Conservation (phyloP, 2,888 invertebrate species). For the Nymphalis c-album region DNA sequence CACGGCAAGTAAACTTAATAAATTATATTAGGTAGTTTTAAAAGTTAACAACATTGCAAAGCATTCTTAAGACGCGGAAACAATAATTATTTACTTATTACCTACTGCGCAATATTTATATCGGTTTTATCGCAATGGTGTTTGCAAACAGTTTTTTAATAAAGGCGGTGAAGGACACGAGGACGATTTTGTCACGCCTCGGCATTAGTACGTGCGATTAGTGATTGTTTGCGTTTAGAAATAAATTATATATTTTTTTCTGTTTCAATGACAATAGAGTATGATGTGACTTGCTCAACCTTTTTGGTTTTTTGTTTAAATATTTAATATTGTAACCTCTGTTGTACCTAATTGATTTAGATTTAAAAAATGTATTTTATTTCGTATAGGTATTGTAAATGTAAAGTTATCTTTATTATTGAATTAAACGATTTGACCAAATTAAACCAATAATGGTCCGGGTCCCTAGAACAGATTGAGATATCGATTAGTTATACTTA, state of each 20-base stretch:
- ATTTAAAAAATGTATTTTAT: too few relatives aligned
- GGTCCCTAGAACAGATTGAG: neutral
- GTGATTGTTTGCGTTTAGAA: slow-evolving; percentile 21
- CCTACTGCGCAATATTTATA: slow-evolving; percentile 31
- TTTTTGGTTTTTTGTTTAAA: too few relatives aligned
- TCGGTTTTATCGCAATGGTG: slow-evolving; percentile 49
- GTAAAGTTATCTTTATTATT: too few relatives aligned
- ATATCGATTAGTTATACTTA: slow-evolving; percentile 4
- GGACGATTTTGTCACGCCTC: slow-evolving; percentile 44
- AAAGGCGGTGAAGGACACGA: slow-evolving; percentile 49
- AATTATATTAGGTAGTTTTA: neutral
- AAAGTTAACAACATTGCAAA: slow-evolving; percentile 1
- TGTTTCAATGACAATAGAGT: too few relatives aligned
- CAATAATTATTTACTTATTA: slow-evolving; percentile 22
- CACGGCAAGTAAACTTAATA: too few relatives aligned
- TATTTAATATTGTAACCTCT: too few relatives aligned
- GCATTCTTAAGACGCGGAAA: slow-evolving; percentile 18
- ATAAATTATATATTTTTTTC: slow-evolving; percentile 7
- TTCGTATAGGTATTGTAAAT: too few relatives aligned
- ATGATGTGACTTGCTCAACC: too few relatives aligned
- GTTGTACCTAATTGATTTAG: too few relatives aligned
- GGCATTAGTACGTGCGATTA: slow-evolving; percentile 39
- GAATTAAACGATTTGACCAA: too few relatives aligned
- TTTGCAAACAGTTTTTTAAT: slow-evolving; percentile 53
- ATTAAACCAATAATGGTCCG: too few relatives aligned